Percentiles rank a stretch among this genome's conserved stretches.
phyloP scores from a whole-genome alignment of 2,113 vertebrate species.

The Mirounga angustirostris region DNA sequence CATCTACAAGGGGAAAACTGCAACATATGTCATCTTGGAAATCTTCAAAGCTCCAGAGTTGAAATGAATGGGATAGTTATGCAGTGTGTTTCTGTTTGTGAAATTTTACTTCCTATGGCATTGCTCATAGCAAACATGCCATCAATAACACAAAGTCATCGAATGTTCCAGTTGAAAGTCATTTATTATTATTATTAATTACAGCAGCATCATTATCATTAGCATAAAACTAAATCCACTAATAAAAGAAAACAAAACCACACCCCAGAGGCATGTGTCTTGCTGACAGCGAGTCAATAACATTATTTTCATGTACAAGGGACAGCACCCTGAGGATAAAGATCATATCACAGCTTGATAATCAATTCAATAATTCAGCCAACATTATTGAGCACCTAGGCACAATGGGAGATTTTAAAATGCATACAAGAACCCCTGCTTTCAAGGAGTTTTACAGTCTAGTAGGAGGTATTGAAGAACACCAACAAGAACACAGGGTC shows the following conservation, averaged over 20 bases:
- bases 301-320: slow-evolving; percentile 71
- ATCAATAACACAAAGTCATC: slow-evolving; percentile 63
- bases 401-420: slow-evolving; percentile 72
- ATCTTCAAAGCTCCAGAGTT: slow-evolving; percentile 37
- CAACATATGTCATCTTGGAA: slow-evolving; percentile 33
- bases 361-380: slow-evolving; percentile 63
- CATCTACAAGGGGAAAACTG: neutral
- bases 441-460: slow-evolving; percentile 68
- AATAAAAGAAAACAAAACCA: slow-evolving; percentile 71
- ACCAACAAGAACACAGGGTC: slow-evolving; percentile 36
- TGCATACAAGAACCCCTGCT: slow-evolving; percentile 74
- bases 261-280: slow-evolving; percentile 60
- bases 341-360: slow-evolving; percentile 77
- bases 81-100: neutral
- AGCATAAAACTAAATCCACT: slow-evolving; percentile 72
- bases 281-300: slow-evolving; percentile 58
- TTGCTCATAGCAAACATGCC: neutral
- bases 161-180: slow-evolving; percentile 47
- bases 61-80: neutral
- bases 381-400: slow-evolving; percentile 80
- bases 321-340: slow-evolving; percentile 79
- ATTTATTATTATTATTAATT: slow-evolving; percentile 62
- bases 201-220: slow-evolving; percentile 60
- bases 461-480: slow-evolving; percentile 70
- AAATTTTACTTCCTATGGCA: slow-evolving; percentile 51